A percentile compares a stretch with the other conserved stretches of the same genome.
phyloP scores from a whole-genome alignment of 2,113 vertebrate genomes.

The Chloropsis cyanopogon region DNA sequence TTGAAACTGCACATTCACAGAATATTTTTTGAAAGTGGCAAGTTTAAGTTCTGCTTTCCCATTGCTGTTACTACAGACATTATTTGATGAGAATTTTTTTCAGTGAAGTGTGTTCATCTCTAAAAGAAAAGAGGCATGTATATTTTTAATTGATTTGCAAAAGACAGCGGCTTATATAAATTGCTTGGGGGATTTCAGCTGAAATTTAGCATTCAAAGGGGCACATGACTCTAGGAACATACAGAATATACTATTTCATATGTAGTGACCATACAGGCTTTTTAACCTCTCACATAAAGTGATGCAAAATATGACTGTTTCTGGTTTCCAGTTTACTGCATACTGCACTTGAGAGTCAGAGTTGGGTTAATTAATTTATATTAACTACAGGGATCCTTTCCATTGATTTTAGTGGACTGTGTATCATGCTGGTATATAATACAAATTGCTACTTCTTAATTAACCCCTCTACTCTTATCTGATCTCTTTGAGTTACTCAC shows the following conservation, averaged over 20 bases:
- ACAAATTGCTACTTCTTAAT: conserved; percentile 35
- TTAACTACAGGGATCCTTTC: conserved; percentile 26
- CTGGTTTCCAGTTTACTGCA: neutral
- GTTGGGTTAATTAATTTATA: conserved; percentile 39
- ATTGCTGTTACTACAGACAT: neutral
- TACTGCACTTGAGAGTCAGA: neutral
- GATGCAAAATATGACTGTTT: neutral
- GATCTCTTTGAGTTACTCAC: conserved; percentile 7
- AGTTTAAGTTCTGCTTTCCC: neutral
- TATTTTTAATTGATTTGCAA: neutral
- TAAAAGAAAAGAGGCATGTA: neutral
- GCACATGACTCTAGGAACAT: neutral
- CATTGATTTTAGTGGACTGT: conserved; percentile 1
- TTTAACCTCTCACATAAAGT: neutral
- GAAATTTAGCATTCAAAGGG: neutral
- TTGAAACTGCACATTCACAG: neutral
- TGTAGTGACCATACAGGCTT: neutral
- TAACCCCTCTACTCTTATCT: conserved; percentile 22
- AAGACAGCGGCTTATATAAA: neutral
- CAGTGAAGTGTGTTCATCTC: neutral
- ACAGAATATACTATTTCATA: neutral
- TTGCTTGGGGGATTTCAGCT: neutral
- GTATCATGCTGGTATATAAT: neutral
- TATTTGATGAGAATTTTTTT: neutral
- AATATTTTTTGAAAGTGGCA: neutral